Conservation (phyloP, 1,140 invertebrate genomes). For the Chelonus insularis region DNA sequence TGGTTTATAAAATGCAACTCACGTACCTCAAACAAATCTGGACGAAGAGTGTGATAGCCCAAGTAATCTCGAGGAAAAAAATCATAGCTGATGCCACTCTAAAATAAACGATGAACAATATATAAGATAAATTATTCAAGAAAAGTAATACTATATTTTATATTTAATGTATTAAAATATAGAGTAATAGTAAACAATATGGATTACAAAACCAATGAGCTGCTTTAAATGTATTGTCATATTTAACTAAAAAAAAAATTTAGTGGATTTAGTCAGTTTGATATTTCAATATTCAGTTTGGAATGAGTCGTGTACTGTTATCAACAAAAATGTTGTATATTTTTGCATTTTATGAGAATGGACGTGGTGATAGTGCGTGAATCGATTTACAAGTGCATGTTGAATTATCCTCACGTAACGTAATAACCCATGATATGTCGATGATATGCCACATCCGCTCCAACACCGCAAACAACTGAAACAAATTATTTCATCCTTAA, state of each 20-base stretch:
- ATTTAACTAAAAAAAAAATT: too few species aligned
- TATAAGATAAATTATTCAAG: conserved; percentile 13
- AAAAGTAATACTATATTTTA: too few species aligned
- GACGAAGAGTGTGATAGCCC: conserved; percentile 58
- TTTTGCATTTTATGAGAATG: conserved; percentile 6
- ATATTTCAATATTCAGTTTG: too few species aligned
- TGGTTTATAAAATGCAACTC: conserved; percentile 19
- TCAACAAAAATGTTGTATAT: background rate
- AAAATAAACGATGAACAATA: conserved; percentile 32
- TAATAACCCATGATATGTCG: conserved; percentile 55
- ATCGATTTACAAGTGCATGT: conserved; percentile 48
- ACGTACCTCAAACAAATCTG: conserved; percentile 56
- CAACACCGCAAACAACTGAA: conserved; percentile 59
- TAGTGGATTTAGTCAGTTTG: too few species aligned
- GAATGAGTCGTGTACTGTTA: background rate
- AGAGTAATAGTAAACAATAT: too few species aligned
- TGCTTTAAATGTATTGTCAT: too few species aligned
- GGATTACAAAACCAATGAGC: too few species aligned
- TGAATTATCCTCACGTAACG: conserved; percentile 57
- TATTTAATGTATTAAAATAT: too few species aligned
- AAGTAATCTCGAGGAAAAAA: conserved; percentile 58
- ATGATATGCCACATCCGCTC: conserved; percentile 55
- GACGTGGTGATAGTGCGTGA: conserved; percentile 38
- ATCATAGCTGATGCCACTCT: conserved; percentile 52
- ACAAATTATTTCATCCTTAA: too few species aligned